These are phyloP conservation scores for Pheosia tremula DNA, from an alignment of 2,888 invertebrate species.

Conservation along the genomic window DNA sequence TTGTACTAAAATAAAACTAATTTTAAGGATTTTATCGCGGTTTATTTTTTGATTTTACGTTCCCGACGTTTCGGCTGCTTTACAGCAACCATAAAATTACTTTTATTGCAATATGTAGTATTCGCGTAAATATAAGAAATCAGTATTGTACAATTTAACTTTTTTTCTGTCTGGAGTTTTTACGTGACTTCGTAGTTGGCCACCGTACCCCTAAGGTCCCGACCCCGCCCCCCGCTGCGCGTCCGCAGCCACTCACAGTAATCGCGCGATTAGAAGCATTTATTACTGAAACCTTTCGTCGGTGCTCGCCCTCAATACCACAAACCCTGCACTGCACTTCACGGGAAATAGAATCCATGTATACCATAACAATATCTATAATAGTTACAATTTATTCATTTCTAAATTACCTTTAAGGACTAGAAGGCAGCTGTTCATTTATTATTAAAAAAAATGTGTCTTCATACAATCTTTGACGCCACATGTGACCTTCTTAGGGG, in stretches of 20 bases:
- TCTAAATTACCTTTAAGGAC: not conserved
- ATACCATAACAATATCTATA: conserved; percentile 1
- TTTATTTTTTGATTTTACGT: no score
- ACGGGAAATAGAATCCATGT: not conserved
- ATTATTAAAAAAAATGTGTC: no score
- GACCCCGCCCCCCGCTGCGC: not conserved
- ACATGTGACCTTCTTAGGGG: no score
- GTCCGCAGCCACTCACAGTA: not conserved
- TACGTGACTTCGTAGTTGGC: not conserved
- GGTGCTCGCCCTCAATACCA: not conserved
- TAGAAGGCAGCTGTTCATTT: not conserved
- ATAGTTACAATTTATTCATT: conserved; percentile 4
- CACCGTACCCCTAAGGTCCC: not conserved
- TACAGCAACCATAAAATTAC: no score
- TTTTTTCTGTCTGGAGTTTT: not conserved
- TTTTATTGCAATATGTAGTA: no score
- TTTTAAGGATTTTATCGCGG: no score
- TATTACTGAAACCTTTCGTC: conserved; percentile 17
- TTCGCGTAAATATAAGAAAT: no score
- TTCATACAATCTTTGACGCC: no score
- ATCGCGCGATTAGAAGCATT: conserved; percentile 7
- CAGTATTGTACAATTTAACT: no score
- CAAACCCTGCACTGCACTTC: not conserved
- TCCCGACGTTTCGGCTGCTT: no score
- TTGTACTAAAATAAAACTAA: no score